A percentile compares a stretch with the other conserved stretches of the same genome.
These are phyloP conservation scores for Babylonia areolata DNA, from an alignment of 1,140 invertebrate species.

Conservation along the genomic window DNA sequence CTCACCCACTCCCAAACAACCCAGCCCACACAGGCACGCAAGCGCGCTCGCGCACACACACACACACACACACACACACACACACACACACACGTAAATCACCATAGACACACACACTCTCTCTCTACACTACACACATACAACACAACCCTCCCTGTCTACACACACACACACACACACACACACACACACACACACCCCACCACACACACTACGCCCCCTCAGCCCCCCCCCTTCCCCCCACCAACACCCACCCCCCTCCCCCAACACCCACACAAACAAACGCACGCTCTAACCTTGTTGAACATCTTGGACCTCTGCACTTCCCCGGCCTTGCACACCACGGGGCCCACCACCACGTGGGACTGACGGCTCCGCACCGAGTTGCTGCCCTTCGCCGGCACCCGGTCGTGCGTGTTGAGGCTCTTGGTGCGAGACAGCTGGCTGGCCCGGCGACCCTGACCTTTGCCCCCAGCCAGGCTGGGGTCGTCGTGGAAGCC, in stretches of 20 bases:
- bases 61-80: neutral
- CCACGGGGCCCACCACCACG: conserved; percentile 27
- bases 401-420: conserved; percentile 51
- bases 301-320: conserved; percentile 46
- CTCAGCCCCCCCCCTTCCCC: no score
- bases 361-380: conserved; percentile 25
- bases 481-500: conserved; percentile 63
- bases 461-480: neutral
- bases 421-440: conserved; percentile 53
- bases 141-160: no score
- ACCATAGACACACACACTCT: neutral
- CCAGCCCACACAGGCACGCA: no score
- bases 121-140: neutral
- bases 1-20: no score
- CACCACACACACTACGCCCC: no score
- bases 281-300: conserved; percentile 37
- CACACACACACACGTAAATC: conserved; percentile 1
- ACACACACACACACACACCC: no score
- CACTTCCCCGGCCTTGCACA: conserved; percentile 26
- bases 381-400: conserved; percentile 40
- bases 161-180: neutral
- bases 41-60: no score
- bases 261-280: neutral
- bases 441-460: conserved; percentile 19
- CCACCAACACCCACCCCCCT: no score